These are phyloP conservation scores for Machaerirhynchus nigripectus DNA, from an alignment of 2,113 vertebrate genomes.

Conservation along the genomic window DNA sequence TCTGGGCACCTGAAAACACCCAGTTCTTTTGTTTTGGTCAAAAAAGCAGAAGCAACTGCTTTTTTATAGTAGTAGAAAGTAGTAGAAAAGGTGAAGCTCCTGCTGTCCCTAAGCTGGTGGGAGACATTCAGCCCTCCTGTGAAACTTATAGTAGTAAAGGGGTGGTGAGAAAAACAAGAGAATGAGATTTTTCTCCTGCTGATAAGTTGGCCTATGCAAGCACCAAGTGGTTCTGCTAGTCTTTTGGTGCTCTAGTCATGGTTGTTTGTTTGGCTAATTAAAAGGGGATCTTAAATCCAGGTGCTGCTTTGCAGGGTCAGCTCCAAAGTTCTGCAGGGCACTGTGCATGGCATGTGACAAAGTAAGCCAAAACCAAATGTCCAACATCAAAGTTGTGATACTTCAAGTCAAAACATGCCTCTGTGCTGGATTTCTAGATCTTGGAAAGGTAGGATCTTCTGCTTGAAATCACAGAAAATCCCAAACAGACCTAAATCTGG, in stretches of 20 bases:
- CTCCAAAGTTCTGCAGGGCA: background rate
- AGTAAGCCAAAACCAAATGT: background rate
- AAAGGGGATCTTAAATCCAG: background rate
- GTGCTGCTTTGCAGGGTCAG: background rate
- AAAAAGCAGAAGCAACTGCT: background rate
- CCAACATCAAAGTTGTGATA: background rate
- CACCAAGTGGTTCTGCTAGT: background rate
- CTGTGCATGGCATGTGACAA: background rate
- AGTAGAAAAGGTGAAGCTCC: background rate
- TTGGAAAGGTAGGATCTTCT: background rate
- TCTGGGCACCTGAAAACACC: background rate
- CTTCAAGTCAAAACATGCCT: background rate
- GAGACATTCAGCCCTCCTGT: background rate
- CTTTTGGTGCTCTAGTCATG: background rate
- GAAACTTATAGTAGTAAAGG: background rate
- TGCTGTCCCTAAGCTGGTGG: background rate
- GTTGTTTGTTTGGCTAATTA: background rate
- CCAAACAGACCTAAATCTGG: background rate
- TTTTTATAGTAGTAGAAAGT: too few relatives aligned
- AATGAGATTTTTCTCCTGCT: background rate
- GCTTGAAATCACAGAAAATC: background rate
- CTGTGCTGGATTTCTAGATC: background rate
- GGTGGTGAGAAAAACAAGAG: background rate
- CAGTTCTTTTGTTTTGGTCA: background rate
- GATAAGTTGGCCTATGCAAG: background rate